Evolutionary conservation across 2,113 vertebrate genomes (phyloP).

Genomic region (Caretta caretta): DNA sequence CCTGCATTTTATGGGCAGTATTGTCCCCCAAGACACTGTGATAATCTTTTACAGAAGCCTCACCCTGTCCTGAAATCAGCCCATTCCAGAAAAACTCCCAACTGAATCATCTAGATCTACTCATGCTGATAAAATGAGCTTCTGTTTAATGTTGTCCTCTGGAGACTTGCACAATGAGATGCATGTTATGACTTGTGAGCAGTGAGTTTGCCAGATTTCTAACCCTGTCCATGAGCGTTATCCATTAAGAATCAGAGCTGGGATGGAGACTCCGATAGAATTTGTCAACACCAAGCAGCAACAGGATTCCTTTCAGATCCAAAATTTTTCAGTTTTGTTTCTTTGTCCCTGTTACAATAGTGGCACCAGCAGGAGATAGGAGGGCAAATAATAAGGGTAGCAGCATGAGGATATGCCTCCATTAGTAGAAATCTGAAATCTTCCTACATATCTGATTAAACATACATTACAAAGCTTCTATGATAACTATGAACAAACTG

Average conservation of each 20-base stretch:
- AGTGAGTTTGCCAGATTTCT: neutral
- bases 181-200: conserved; percentile 23
- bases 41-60: neutral
- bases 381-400: neutral
- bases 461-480: neutral
- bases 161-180: neutral
- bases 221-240: neutral
- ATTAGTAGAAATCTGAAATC: neutral
- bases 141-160: neutral
- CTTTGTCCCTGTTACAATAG: neutral
- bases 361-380: neutral
- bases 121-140: neutral
- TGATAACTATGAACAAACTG: accelerated
- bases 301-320: neutral
- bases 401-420: neutral
- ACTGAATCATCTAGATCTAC: neutral
- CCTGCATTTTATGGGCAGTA: too few relatives aligned
- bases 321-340: neutral
- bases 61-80: neutral
- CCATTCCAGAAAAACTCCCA: neutral
- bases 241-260: neutral
- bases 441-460: neutral
- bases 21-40: neutral
- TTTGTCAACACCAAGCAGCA: neutral
- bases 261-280: neutral